Evolutionary conservation across 2,113 vertebrate genomes (phyloP), one percentile per base, ranked within the genome.

Genomic region (Jacana jacana): DNA sequence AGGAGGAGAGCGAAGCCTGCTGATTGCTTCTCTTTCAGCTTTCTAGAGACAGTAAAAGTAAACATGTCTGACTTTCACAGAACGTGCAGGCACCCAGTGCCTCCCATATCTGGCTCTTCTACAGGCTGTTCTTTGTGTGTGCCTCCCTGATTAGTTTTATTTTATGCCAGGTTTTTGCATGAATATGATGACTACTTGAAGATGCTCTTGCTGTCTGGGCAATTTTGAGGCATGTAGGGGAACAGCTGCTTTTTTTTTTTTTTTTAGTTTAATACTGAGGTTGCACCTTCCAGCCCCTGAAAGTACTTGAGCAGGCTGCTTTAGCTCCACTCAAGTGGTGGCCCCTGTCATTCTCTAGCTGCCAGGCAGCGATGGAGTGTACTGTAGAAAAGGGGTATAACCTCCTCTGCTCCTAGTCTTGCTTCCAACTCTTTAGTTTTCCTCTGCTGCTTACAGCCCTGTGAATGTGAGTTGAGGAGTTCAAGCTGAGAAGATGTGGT

Each of bases 171-270:
- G 44, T 30, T 76, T 86, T 60, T 91, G 9, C 69, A 44, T 95
- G 93, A 87, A 91, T 96, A 81, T 85, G 71, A 92, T 92, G 72
- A 42, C 31, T 79, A 5, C 68, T 72, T 85, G 44, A 88, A 84
- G 75, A 46, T 71, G 10, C 7, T 46, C 65, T 83, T 40, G 81
- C 49, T 91, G 17, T 40, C 55, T 54, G 18, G 48, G 55, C 66
- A 66, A 9, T 86, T 65, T 54, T 58, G 33, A 57, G 82, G 52
- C 46, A 13, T 18, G 17, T 1, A 79, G 77, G 63, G 65, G 10
- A 94, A 17, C 39, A 35, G 65, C 51, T 84, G 37, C 64, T 88
- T 95, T 54, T 55, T 72, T 66, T 10, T 42, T 42, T 42, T 42
- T 42, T 27, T 51, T 51, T 51, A 15, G 78, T 71, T 61, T 73